phyloP scores from a whole-genome alignment of 1,140 invertebrate genomes.

The Hylyphantes graminicola region DNA sequence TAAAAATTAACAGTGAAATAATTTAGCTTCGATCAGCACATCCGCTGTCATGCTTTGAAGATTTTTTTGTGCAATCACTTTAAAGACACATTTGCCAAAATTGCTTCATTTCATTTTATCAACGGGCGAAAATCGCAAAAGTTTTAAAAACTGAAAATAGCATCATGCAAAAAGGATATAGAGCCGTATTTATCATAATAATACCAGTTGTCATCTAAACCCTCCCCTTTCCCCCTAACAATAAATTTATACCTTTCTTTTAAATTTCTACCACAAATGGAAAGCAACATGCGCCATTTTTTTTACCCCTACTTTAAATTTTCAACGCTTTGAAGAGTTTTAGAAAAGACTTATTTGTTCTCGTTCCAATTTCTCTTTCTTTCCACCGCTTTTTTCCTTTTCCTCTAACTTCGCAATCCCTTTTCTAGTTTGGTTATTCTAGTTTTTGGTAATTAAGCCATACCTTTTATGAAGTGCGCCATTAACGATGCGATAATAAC shows the following conservation, averaged over 20 bases:
- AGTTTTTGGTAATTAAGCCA: slow-evolving; percentile 51
- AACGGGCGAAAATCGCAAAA: no score
- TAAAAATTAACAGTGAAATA: no score
- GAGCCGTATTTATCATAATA: slow-evolving; percentile 44
- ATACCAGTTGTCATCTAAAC: slow-evolving; percentile 48
- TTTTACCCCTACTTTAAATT: slow-evolving; percentile 12
- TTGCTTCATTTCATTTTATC: no score
- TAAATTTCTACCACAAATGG: slow-evolving; percentile 10
- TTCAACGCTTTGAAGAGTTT: slow-evolving; percentile 45
- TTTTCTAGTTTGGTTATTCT: slow-evolving; percentile 36
- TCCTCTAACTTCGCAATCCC: not conserved
- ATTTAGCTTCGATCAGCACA: no score
- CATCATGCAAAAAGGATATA: not conserved
- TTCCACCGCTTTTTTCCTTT: slow-evolving; percentile 32
- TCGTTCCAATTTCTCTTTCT: slow-evolving; percentile 49
- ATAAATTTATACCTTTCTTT: slow-evolving; percentile 37
- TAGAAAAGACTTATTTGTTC: slow-evolving; percentile 57
- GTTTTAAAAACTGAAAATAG: no score
- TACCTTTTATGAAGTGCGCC: slow-evolving; percentile 45
- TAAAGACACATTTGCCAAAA: no score
- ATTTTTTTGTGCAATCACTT: no score
- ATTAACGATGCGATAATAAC: slow-evolving; percentile 54
- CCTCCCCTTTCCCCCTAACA: not conserved
- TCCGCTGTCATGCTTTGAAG: no score
- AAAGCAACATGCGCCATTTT: slow-evolving; percentile 26